Evolutionary conservation across 2,113 vertebrate species (phyloP), one percentile per base, ranked within the genome.

Genomic region (Hipposideros armiger): DNA sequence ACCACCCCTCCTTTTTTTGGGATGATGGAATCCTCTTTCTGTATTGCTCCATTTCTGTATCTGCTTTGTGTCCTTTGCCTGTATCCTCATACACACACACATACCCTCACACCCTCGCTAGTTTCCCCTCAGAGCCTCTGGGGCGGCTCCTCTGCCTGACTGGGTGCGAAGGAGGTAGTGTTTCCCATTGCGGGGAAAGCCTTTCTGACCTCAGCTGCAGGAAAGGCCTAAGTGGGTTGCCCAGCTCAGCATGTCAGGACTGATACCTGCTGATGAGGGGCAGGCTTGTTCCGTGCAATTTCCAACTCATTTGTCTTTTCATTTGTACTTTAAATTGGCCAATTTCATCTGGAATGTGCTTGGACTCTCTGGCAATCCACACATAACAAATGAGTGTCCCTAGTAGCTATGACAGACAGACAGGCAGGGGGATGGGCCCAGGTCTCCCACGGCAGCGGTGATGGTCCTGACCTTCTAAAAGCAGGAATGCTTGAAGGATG

Each of bases 231-330:
- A 78, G 40, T 56, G 76, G n/a, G 73, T 8, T 66, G 47, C 80
- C 13, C 6, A 2, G 60, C 88, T 73, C 91, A 42, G 32, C 17
- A 1, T 60, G 93, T 95, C 92, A 58, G 90, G 78, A 74, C 54
- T 20, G 47, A 92, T 69, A 54, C 87, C 90, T 78, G n/a, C 78
- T 73, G 95, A 74, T n/a, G 67, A 93, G 90, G 24, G 87, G 58
- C 14, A 83, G 11, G 40, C 95, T 70, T 32, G 91, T 91, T 96
- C 92, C 30, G 87, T 50, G 58, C 95, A 84, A 2, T 74, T 97
- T 96, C 96, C 93, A 86, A 42, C 69, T 96, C n/a, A 58, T 97
- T 94, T 95, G 76, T 92, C 77, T 94, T 82, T 91, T 92, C 92
- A 54, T 96, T 96, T 96, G 15, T 36, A 93, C 94, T 73, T 92